Conservation (phyloP, 1,140 invertebrate species). For the Littorina saxatilis region DNA sequence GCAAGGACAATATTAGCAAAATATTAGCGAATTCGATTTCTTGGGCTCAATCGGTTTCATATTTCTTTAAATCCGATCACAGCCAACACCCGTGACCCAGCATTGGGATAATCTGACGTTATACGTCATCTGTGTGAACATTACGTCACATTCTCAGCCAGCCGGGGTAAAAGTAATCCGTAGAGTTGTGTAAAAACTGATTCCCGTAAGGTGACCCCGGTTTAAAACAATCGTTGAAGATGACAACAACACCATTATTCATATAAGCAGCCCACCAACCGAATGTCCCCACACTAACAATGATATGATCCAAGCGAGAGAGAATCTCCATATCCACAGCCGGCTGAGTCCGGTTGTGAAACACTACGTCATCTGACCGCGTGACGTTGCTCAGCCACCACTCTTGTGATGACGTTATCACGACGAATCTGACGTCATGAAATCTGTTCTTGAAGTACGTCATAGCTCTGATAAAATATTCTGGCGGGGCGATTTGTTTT, state of each 20-base stretch:
- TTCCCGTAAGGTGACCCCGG: background rate
- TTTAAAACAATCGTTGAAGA: constrained; percentile 51
- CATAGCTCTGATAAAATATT: constrained; percentile 36
- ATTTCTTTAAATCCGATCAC: no score
- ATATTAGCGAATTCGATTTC: no score
- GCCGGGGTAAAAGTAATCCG: constrained; percentile 35
- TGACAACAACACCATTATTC: constrained; percentile 58
- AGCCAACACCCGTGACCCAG: no score
- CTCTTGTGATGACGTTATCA: background rate
- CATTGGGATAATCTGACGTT: no score
- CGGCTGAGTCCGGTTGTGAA: constrained; percentile 9
- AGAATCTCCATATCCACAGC: constrained; percentile 63
- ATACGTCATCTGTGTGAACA: no score
- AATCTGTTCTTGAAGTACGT: constrained; percentile 38
- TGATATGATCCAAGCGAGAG: constrained; percentile 59
- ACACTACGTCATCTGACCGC: constrained; percentile 16
- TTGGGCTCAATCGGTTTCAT: no score
- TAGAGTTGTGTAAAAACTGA: constrained; percentile 7
- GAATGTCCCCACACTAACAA: constrained; percentile 65
- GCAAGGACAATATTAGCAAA: no score
- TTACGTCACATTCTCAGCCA: constrained; percentile 37
- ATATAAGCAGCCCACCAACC: constrained; percentile 68
- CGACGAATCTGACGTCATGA: constrained; percentile 33
- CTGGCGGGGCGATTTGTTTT: background rate
- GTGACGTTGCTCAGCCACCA: constrained; percentile 33